Conservation (phyloP, 2,888 invertebrate genomes). For the Caenorhabditis sp. region DNA sequence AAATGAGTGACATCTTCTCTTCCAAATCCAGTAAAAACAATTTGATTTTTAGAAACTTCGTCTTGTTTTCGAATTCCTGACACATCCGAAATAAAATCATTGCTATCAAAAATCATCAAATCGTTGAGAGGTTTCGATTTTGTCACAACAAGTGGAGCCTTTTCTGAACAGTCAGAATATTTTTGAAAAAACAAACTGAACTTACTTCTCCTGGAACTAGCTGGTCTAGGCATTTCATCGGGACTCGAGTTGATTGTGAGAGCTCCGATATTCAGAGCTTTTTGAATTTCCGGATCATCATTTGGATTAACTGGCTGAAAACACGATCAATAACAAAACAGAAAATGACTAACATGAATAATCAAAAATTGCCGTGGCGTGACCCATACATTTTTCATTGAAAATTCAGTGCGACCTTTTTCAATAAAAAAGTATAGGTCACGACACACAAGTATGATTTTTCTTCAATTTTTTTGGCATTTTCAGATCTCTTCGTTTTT, state of each 20-base stretch:
- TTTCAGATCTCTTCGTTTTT: too few species aligned
- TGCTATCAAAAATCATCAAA: conserved; percentile 13
- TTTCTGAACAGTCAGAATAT: neutral
- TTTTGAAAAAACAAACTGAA: neutral
- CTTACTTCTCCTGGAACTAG: neutral
- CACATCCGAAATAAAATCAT: conserved; percentile 38
- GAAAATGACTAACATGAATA: neutral
- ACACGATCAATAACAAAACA: too few species aligned
- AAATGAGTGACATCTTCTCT: conserved; percentile 18
- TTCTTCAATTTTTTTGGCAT: too few species aligned
- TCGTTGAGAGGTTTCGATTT: conserved; percentile 22
- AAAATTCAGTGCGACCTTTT: too few species aligned
- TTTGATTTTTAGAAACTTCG: conserved; percentile 5
- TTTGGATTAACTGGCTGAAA: conserved; percentile 8
- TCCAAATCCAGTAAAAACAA: conserved; percentile 42
- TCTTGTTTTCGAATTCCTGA: conserved; percentile 11
- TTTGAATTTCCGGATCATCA: conserved; percentile 35
- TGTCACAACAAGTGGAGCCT: conserved; percentile 15
- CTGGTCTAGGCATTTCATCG: neutral
- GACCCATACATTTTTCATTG: too few species aligned
- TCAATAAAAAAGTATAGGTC: too few species aligned
- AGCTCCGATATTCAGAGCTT: conserved; percentile 17
- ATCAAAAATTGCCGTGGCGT: too few species aligned
- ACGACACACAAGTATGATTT: too few species aligned
- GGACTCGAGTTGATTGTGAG: conserved; percentile 12